Conservation (phyloP, 2,888 invertebrate genomes). For the Acleris emargana region DNA sequence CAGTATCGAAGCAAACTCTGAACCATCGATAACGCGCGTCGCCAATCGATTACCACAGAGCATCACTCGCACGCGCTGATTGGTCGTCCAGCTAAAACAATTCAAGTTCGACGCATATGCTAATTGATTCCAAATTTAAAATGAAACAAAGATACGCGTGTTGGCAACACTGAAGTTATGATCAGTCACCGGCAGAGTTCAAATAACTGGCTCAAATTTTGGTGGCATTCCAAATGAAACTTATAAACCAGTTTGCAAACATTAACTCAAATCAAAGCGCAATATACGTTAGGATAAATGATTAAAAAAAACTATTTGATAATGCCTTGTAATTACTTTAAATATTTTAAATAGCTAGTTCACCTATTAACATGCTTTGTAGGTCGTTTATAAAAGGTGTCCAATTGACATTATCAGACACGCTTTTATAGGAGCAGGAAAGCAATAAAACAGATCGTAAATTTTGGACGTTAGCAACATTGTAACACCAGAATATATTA, state of each 20-base stretch:
- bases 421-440: conserved; percentile 10
- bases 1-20: background rate
- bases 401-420: conserved; percentile 17
- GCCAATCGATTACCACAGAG: conserved; percentile 10
- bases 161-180: background rate
- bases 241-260: too few relatives aligned
- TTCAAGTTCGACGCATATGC: conserved; percentile 3
- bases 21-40: conserved; percentile 9
- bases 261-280: too few relatives aligned
- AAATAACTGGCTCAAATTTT: background rate
- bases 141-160: background rate
- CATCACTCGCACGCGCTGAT: conserved; percentile 5
- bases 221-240: background rate
- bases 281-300: too few relatives aligned
- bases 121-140: background rate
- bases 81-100: conserved; percentile 2
- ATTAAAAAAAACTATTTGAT: too few relatives aligned
- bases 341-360: too few relatives aligned
- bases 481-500: background rate
- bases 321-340: too few relatives aligned
- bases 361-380: conserved; percentile 4
- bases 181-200: background rate
- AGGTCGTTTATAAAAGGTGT: conserved; percentile 9
- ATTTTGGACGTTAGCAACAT: background rate
- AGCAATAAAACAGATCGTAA: conserved; percentile 22